Evolutionary conservation across 2,888 invertebrate species (phyloP).

Genomic region (Scaptomyza flava): DNA sequence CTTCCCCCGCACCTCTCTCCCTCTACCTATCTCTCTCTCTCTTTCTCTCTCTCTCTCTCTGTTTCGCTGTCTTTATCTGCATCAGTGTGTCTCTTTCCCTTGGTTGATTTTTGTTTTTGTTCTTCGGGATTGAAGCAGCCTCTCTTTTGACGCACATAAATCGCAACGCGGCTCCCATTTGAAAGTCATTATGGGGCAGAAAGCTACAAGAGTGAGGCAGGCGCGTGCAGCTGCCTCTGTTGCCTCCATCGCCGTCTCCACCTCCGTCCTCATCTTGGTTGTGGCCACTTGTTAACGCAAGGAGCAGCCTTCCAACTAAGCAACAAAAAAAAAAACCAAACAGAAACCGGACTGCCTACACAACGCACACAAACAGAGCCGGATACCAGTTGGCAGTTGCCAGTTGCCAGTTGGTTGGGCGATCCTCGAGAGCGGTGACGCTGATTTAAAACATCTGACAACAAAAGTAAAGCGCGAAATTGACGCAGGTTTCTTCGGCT

Average conservation of each 20-base stretch:
- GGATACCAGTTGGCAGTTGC: background rate
- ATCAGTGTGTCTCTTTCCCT: background rate
- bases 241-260: conserved; percentile 12
- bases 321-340: background rate
- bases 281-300: conserved; percentile 76
- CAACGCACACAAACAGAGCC: conserved; percentile 7
- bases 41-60: background rate
- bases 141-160: conserved; percentile 72
- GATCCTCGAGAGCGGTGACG: conserved; percentile 44
- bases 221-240: conserved; percentile 73
- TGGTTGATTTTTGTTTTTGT: background rate
- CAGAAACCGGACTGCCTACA: conserved; percentile 75
- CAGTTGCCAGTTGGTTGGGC: conserved; percentile 14
- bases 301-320: conserved; percentile 45
- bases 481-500: conserved; percentile 73
- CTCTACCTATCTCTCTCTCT: background rate
- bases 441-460: conserved; percentile 78
- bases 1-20: background rate
- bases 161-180: conserved; percentile 76
- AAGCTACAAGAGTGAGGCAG: conserved; percentile 42
- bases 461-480: conserved; percentile 79
- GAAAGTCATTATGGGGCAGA: conserved; percentile 72
- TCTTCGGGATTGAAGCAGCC: conserved; percentile 16
- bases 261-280: conserved; percentile 17
- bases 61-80: background rate